Evolutionary conservation across 2,113 vertebrate species (phyloP).

Genomic region (Myotis brandtii): DNA sequence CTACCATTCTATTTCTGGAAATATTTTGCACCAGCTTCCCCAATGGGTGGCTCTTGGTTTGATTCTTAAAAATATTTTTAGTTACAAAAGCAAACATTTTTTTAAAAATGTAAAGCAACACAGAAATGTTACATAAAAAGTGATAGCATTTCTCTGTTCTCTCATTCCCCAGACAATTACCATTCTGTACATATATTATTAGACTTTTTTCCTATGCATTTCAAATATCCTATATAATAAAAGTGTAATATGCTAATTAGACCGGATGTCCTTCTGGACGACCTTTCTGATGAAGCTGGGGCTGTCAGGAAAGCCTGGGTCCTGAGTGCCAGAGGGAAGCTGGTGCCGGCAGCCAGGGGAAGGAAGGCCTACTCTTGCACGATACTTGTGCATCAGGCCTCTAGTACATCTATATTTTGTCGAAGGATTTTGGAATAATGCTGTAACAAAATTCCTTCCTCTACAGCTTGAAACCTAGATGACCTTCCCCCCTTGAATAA

Average conservation of each 20-base stretch:
- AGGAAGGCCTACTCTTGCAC: too few species aligned
- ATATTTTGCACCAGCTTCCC: background rate
- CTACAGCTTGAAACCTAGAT: background rate
- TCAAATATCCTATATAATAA: background rate
- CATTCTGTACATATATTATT: background rate
- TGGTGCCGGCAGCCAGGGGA: too few species aligned
- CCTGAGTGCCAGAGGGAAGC: too few species aligned
- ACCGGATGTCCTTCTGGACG: too few species aligned
- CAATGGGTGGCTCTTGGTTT: background rate
- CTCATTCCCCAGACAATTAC: background rate
- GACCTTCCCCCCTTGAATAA: background rate
- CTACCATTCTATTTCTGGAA: conserved; percentile 29
- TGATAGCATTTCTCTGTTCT: background rate
- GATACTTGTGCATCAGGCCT: too few species aligned
- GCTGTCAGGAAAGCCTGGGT: too few species aligned
- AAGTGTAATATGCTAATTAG: too few species aligned
- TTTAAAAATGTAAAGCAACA: background rate
- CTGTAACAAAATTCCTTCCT: background rate
- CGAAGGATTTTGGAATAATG: background rate
- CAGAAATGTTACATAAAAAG: background rate
- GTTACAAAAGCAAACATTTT: background rate
- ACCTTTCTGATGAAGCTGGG: too few species aligned
- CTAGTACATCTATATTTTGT: background rate
- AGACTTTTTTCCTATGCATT: background rate
- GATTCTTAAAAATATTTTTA: conserved; percentile 9